Base-by-base conservation (phyloP, 1,140 invertebrate genomes). In the Tenebrio molitor region DNA sequence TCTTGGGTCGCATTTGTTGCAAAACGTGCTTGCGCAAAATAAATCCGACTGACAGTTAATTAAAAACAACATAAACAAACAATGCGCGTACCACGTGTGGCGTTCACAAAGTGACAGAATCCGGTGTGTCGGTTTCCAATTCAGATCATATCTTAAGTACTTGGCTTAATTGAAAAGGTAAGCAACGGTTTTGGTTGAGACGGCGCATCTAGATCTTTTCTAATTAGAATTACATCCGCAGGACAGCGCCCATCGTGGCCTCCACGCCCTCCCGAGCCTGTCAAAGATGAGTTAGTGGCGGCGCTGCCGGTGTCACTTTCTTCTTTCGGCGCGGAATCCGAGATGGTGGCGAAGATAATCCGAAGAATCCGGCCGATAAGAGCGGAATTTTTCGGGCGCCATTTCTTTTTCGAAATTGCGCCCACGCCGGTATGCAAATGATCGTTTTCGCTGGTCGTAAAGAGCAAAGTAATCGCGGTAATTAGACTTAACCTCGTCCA, bases 401-500 rank as follows among this genome's bases (percentile, higher is more conserved):
- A 8, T 29, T 29, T 29, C 8, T 8, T 8, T 29, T 29, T 29
- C 25, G 3, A 3, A 8, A 29, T 29, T 29, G 3, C 36, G 36
- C 36, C 36, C 36, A 39, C 36, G 36, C 36, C 2, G 2, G 2
- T 3, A 2, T 39, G 7, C 5, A 4, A 29, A 29, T 29, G 42
- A 44, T 44, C 5, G 46, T 21, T 58, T 58, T 58, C 10, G 21
- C 50, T 29, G n/a, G 50, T 58, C 50, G 50, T 12, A 29, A 29
- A 58, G 21, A 58, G 21, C 50, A 7, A n/a, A 25, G 21, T 29
- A 29, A 58, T 58, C 19, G 15, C 50, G 2, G 50, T 58, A 58
- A 58, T 58, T 58, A 58, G 50, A 29, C 15, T 29, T 58, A 58
- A 58, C 50, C 50, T 58, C 50, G 23, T 58, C 25, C 36, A 67